A percentile compares a stretch with the other conserved stretches of the same genome.
Evolutionary conservation across 2,888 invertebrate genomes (phyloP).

Genomic region (Heliconius charithonia): DNA sequence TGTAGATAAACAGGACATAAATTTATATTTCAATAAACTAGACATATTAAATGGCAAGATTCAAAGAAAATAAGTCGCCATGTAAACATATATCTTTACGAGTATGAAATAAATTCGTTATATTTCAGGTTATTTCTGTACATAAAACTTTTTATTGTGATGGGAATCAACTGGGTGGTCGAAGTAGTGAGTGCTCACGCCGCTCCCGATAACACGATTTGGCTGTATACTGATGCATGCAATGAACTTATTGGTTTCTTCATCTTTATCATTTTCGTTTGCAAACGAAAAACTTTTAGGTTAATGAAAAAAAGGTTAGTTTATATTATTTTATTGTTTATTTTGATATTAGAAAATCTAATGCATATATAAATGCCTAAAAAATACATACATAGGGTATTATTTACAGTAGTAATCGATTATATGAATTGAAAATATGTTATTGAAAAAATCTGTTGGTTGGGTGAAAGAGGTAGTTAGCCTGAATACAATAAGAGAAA

Average conservation of each 20-base stretch:
- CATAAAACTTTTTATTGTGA: constrained; percentile 70
- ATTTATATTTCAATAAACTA: too few species aligned
- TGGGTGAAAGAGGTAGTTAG: too few species aligned
- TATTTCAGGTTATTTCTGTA: constrained; percentile 68
- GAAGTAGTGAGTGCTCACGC: constrained; percentile 61
- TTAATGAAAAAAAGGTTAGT: constrained; percentile 84
- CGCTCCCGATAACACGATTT: constrained; percentile 74
- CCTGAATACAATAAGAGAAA: too few species aligned
- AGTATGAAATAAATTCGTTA: neutral
- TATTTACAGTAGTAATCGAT: too few species aligned
- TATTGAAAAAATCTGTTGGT: too few species aligned
- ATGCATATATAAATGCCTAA: neutral
- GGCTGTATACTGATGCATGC: constrained; percentile 86
- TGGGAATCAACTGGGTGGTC: constrained; percentile 75
- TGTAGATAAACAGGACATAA: too few species aligned
- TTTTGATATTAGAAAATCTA: neutral
- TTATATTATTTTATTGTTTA: neutral
- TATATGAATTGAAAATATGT: too few species aligned
- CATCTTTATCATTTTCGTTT: constrained; percentile 89
- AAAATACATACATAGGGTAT: neutral
- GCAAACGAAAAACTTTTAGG: constrained; percentile 86
- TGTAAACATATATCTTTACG: neutral
- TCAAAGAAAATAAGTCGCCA: too few species aligned
- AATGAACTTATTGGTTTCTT: constrained; percentile 88
- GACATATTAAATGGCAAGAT: too few species aligned